Base-by-base conservation (phyloP, 2,888 invertebrate species). In the Sinotaia quadrata region DNA sequence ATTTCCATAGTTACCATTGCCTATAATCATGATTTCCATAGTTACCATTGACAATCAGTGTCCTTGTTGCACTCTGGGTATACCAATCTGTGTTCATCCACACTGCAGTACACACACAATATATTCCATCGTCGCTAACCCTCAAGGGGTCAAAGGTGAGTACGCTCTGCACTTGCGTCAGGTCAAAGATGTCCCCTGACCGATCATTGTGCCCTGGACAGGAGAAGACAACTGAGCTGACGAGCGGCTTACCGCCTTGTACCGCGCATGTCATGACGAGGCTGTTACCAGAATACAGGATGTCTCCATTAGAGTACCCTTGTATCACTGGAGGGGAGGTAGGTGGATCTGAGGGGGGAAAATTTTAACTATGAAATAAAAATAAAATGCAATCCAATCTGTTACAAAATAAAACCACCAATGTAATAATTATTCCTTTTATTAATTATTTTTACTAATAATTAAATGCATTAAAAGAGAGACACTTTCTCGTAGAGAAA, bases 141-240 rank as follows among this genome's bases (percentile, higher is more conserved):
- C 7, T 41, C 58, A 58, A 15, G 4, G 24, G 36, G 4, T 36
- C 21, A 15, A 62, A 57, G 34, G 37, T 49, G 12, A 59, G 34
- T 5, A 31, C 60, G 15, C 47, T 56, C 24, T 66, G 52, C 33
- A 70, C 70, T 5, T 54, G 47, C 21, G 34, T 27, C 4, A 18
- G 21, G 12, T 34, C 34, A 1, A 61, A 56, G 31, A 61, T 24
- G 51, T 67, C 58, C 10, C 41, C 27, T n/a, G 34, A n/a, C 10
- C 7, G 27, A n/a, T 58, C 58, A 7, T 24, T 37, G 21, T 58
- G 58, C 2, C 58, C 27, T 31, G 41, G 2, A 29, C 58, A 58
- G 41, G n/a, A 29, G 27, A 58, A 58, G 27, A 21, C 27, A 18
- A 58, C 58, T 31, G 58, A 34, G 15, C 27, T 21, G 15, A 58